Evolutionary conservation across 2,797 vertebrate species (phyloP).

Genomic region (Takifugu rubripes): DNA sequence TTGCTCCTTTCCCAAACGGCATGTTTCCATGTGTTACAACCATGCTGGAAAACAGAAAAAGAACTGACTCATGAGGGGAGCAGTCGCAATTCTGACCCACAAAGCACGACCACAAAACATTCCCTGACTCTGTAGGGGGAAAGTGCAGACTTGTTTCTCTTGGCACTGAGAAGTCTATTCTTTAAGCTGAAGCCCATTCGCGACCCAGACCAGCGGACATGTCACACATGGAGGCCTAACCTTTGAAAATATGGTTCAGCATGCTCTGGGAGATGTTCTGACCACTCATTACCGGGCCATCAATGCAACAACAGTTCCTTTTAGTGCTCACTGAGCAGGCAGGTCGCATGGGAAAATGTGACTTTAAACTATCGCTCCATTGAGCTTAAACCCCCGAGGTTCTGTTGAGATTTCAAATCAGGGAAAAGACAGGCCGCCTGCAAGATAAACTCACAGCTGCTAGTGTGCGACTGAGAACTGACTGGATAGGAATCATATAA

Average conservation of each 20-base stretch:
- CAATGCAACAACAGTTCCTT: constrained; percentile 20
- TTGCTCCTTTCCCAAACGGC: constrained; percentile 39
- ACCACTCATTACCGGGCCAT: constrained; percentile 44
- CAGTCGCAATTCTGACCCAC: constrained; percentile 57
- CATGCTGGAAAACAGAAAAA: constrained; percentile 59
- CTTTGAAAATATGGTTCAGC: constrained; percentile 52
- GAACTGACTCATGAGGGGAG: constrained; percentile 61
- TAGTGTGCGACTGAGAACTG: constrained; percentile 47
- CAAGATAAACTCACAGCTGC: constrained; percentile 30
- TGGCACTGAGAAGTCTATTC: constrained; percentile 60
- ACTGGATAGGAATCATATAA: constrained; percentile 57
- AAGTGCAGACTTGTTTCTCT: constrained; percentile 64
- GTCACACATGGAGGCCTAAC: constrained; percentile 47
- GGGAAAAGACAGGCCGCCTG: background rate
- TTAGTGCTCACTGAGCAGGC: constrained; percentile 37
- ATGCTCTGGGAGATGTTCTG: constrained; percentile 29
- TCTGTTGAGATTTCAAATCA: constrained; percentile 32
- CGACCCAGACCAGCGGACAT: constrained; percentile 30
- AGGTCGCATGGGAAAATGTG: constrained; percentile 34
- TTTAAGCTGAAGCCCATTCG: constrained; percentile 64
- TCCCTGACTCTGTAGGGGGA: constrained; percentile 49
- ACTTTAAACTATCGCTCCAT: constrained; percentile 17
- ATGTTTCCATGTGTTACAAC: constrained; percentile 59
- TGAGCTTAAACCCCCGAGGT: constrained; percentile 32
- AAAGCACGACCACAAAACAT: constrained; percentile 57